Percentiles rank a stretch among this genome's conserved stretches.
phyloP scores from a whole-genome alignment of 2,797 vertebrate genomes.

The Falco concolor region DNA sequence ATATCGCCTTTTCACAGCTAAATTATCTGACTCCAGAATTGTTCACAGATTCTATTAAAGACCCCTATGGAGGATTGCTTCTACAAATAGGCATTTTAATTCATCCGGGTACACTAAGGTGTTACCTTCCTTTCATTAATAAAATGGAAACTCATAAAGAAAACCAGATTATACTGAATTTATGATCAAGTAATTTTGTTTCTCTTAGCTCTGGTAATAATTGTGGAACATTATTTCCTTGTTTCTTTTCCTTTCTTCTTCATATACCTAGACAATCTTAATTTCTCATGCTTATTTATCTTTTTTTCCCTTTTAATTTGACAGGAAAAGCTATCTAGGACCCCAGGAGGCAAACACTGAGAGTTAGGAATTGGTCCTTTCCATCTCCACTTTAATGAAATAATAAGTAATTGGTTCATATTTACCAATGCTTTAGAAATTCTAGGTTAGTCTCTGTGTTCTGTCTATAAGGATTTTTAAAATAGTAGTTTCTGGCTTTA shows the following conservation, averaged over 20 bases:
- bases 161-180: conserved; percentile 83
- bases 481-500: conserved; percentile 30
- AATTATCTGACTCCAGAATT: conserved; percentile 77
- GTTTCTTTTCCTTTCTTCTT: conserved; percentile 66
- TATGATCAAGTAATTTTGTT: conserved; percentile 83
- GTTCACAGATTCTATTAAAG: conserved; percentile 81
- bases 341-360: conserved; percentile 77
- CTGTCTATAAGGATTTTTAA: conserved; percentile 33
- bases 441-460: conserved; percentile 53
- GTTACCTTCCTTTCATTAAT: conserved; percentile 82
- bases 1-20: conserved; percentile 76
- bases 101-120: conserved; percentile 80
- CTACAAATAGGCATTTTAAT: conserved; percentile 80
- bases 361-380: conserved; percentile 74
- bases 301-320: conserved; percentile 78
- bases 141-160: conserved; percentile 83
- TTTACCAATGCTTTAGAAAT: conserved; percentile 71
- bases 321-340: conserved; percentile 77
- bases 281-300: conserved; percentile 83
- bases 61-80: conserved; percentile 79
- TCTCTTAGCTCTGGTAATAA: conserved; percentile 79
- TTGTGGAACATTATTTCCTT: conserved; percentile 75
- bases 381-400: conserved; percentile 76
- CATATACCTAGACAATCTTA: conserved; percentile 74
- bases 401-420: conserved; percentile 80